Evolutionary conservation across 2,888 invertebrate species (phyloP), one percentile per base, ranked within the genome.

Genomic region (Ischnus inquisitorius): DNA sequence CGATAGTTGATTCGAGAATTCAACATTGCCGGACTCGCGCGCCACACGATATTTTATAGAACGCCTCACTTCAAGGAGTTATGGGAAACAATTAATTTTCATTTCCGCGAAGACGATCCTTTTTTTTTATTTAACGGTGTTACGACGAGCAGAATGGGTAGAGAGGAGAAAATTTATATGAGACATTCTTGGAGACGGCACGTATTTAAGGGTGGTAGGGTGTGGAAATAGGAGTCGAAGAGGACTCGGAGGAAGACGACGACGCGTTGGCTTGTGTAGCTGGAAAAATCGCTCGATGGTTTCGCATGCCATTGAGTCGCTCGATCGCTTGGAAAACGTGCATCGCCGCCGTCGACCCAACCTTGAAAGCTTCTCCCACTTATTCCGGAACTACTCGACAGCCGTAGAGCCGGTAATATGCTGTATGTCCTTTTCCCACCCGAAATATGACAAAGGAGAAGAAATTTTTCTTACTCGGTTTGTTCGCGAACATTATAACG

Each of bases 51-150:
- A 60, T 46, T 67, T 67, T 5, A 67, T 3, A 28, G 2, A 28
- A 5, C 28, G 25, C 28, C 25, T 25, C 25, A 19, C 3, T 10
- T 12, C 28, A 8, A 12, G 1, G n/a, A 34, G 12, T 12, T 19
- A 46, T 67, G 43, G 46, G 41, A 14, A 28, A 48, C 48, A 84
- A 88, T 88, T 88, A 72, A 85, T 67, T 85, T 85, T 85, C 79
- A 78, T 82, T 85, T 86, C 85, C 62, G 68, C 60, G 72, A 65
- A 43, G 54, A 67, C 43, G 60, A 57, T 62, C 41, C 68, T 67
- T 80, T 69, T 28, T 34, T 54, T 80, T 69, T 28, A 16, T 54
- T 34, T 19, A 48, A 34, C 34, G 48, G 28, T 54, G 39, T 16
- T 60, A 12, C 14, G 12, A 12, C 14, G 16, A 39, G 41, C 6